Evolutionary conservation across 1,140 invertebrate species (phyloP), one percentile per base, ranked within the genome.

Genomic region (Fopius arisanus): DNA sequence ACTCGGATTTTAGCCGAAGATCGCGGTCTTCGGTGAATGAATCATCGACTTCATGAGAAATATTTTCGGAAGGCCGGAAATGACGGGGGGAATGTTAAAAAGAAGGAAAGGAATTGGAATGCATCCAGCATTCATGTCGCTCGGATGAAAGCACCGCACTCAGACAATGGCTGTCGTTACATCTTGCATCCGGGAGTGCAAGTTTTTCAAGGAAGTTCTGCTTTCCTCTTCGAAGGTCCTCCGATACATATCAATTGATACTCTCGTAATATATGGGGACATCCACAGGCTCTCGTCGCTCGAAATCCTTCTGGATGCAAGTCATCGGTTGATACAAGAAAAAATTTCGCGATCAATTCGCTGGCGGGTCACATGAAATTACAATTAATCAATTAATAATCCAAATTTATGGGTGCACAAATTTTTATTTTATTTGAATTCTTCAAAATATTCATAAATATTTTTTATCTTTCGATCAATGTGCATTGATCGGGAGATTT

Each of bases 211-310:
- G 77, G 84, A 86, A 86, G 76, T 79, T 82, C 83, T 78, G 71
- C 71, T 75, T 79, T 59, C 80, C 82, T 82, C 81, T 74, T 76
- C 78, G 48, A 72, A 78, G 75, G 76, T 81, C 83, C 67, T 75
- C 78, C 77, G 75, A 81, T 80, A 87, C 85, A 87, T 87, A 87
- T 87, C 82, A 87, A 87, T 87, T 86, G 80, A 78, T 83, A 80
- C 80, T 73, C 40, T 67, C 16, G 48, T 70, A 9, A 40, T 40
- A 28, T 21, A 31, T 70, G 40, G 12, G 21, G 23, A 7, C n/a
- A 67, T 59, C 48, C 21, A 19, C 2, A 3, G 3, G 19, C n/a
- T 3, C 7, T n/a, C 14, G 14, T 7, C 33, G 1, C 33, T 1
- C 1, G 7, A 5, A 37, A 10, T 12, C 9, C 33, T 37, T 12